Conservation (phyloP, 2,888 invertebrate genomes). For the Agonopterix arenella region DNA sequence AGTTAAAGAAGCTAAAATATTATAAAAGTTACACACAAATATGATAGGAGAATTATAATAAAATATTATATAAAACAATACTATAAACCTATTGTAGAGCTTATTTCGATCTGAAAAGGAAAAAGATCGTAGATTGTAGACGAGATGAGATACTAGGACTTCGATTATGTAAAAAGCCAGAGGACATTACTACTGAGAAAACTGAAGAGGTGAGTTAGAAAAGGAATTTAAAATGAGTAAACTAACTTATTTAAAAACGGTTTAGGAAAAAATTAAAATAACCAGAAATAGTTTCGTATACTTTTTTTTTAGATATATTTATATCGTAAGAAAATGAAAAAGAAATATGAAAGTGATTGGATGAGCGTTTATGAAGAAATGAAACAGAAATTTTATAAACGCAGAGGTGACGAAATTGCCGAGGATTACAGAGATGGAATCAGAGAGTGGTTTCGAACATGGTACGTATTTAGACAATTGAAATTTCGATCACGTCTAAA, state of each 20-base stretch:
- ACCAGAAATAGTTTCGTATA: background rate
- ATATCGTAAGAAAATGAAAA: slow-evolving; percentile 6
- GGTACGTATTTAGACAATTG: slow-evolving; percentile 25
- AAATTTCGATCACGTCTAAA: background rate
- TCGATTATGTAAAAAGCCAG: slow-evolving; percentile 20
- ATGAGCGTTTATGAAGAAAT: slow-evolving; percentile 18
- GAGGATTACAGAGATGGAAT: slow-evolving; percentile 45
- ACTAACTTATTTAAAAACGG: no score
- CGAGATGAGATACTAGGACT: slow-evolving; percentile 38
- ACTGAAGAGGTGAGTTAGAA: slow-evolving; percentile 26
- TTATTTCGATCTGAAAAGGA: slow-evolving; percentile 47
- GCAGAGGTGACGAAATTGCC: slow-evolving; percentile 24
- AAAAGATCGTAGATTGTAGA: slow-evolving; percentile 28
- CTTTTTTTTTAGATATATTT: no score
- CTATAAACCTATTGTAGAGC: slow-evolving; percentile 20
- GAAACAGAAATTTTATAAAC: slow-evolving; percentile 27
- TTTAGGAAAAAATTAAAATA: no score
- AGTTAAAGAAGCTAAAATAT: no score
- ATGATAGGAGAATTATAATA: no score
- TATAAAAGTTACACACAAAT: no score
- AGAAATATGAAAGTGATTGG: slow-evolving; percentile 30
- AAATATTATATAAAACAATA: no score
- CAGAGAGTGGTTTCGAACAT: slow-evolving; percentile 50
- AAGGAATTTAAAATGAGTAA: no score
- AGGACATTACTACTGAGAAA: slow-evolving; percentile 13